Percentiles rank a stretch among this genome's conserved stretches.
Evolutionary conservation across 2,113 vertebrate genomes (phyloP).

Genomic region (Ammodramus savannarum): DNA sequence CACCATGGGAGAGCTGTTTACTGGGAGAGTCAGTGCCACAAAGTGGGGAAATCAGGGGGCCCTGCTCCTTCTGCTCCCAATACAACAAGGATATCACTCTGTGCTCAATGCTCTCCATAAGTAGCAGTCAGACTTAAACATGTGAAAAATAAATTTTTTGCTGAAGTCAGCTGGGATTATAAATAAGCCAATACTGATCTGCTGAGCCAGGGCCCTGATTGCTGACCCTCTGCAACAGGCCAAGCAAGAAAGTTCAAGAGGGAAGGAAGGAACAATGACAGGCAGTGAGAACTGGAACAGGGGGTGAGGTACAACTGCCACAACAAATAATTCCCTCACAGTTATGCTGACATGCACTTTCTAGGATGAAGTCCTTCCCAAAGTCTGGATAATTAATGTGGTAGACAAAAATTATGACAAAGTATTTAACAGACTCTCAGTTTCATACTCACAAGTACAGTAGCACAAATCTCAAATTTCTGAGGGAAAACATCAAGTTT

Average conservation of each 20-base stretch:
- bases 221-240: not conserved
- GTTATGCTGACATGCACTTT: not conserved
- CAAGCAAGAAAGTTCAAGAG: not conserved
- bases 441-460: not conserved
- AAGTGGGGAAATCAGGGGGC: not conserved
- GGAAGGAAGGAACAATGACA: not conserved
- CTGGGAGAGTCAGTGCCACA: not conserved
- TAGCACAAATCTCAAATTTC: not conserved
- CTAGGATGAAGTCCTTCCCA: not conserved
- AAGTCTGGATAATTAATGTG: not conserved
- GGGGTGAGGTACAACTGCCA: not conserved
- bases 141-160: not conserved
- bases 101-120: not conserved
- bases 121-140: not conserved
- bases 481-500: not conserved
- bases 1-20: not conserved
- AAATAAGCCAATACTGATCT: not conserved
- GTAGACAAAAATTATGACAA: not conserved
- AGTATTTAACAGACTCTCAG: not conserved
- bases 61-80: not conserved
- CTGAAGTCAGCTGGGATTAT: not conserved
- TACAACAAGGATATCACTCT: not conserved
- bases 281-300: not conserved
- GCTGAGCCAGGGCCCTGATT: not conserved
- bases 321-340: not conserved